phyloP scores from a whole-genome alignment of 2,888 invertebrate species.

The Ophion costatus region DNA sequence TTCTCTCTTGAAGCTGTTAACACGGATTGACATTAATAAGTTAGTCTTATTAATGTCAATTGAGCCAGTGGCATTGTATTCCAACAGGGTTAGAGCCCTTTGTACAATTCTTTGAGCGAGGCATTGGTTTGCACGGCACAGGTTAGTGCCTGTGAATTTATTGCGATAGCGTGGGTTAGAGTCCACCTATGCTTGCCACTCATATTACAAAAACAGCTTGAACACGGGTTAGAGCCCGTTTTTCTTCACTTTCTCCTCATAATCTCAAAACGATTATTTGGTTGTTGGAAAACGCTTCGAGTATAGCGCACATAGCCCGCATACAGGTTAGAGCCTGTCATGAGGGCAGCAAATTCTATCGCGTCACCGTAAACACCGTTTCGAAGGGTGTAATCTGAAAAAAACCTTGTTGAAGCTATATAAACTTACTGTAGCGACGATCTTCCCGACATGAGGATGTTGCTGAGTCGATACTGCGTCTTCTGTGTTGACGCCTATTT shows the following conservation, averaged over 20 bases:
- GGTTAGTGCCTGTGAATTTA: slow-evolving; percentile 6
- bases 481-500: slow-evolving; percentile 1
- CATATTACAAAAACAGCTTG: not conserved
- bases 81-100: slow-evolving; percentile 13
- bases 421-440: slow-evolving; percentile 3
- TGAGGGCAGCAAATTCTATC: not conserved
- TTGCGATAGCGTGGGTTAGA: not conserved
- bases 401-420: not conserved
- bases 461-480: slow-evolving; percentile 15
- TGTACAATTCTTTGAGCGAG: not conserved
- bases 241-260: not conserved
- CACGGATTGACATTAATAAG: slow-evolving; percentile 9
- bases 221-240: slow-evolving; percentile 8
- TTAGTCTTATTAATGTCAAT: slow-evolving; percentile 14
- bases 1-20: not conserved
- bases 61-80: not conserved
- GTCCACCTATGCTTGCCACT: slow-evolving; percentile 1
- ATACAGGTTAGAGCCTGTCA: not conserved
- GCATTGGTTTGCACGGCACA: not conserved
- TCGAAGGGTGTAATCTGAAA: not conserved
- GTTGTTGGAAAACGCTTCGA: no score
- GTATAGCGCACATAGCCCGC: not conserved
- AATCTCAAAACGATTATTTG: not conserved
- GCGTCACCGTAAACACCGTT: not conserved
- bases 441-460: not conserved